These are phyloP conservation scores for Premnoplex brunnescens DNA, from an alignment of 2,797 vertebrate genomes.

Conservation along the genomic window DNA sequence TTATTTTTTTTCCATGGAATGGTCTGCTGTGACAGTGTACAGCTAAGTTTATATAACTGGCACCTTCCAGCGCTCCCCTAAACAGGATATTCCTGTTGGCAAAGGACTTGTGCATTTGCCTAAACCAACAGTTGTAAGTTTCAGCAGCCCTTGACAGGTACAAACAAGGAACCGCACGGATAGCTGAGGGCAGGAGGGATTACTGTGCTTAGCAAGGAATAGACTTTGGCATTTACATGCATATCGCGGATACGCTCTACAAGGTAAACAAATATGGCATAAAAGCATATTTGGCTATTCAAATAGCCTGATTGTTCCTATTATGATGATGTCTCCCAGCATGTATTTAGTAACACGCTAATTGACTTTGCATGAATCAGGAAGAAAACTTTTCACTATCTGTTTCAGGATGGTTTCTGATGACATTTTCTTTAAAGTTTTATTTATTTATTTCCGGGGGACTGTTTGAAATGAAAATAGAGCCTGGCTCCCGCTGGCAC, in stretches of 20 bases:
- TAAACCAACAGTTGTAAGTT: conserved; percentile 74
- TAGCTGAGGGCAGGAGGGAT: conserved; percentile 41
- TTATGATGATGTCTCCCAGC: conserved; percentile 35
- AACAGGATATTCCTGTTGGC: conserved; percentile 86
- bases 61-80: conserved; percentile 57
- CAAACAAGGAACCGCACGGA: conserved; percentile 74
- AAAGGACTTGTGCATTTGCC: conserved; percentile 71
- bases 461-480: conserved; percentile 3
- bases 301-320: conserved; percentile 38
- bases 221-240: conserved; percentile 54
- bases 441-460: not conserved
- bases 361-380: conserved; percentile 7
- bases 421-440: not conserved
- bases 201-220: conserved; percentile 40
- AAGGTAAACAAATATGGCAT: conserved; percentile 61
- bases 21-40: conserved; percentile 37
- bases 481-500: not conserved
- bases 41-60: conserved; percentile 76
- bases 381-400: conserved; percentile 20
- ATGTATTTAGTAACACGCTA: conserved; percentile 23
- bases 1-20: not conserved
- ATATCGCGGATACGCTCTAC: not conserved
- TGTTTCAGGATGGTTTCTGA: not conserved
- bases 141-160: conserved; percentile 72
- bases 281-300: conserved; percentile 57